Evolutionary conservation across 1,140 invertebrate species (phyloP).

Genomic region (Drosophila sp.): DNA sequence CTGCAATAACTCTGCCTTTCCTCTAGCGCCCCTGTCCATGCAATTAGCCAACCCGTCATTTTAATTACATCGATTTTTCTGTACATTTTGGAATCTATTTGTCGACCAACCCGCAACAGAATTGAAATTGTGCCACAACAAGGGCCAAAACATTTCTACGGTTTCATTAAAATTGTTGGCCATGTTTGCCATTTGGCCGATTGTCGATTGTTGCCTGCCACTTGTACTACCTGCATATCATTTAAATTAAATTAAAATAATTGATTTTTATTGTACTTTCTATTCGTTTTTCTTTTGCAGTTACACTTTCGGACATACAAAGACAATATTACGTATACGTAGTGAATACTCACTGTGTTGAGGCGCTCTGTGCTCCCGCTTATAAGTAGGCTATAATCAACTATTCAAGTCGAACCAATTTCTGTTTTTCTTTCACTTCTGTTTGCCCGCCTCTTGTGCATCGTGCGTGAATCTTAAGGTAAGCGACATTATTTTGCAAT

Average conservation of each 20-base stretch:
- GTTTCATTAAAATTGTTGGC: constrained; percentile 49
- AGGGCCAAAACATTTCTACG: constrained; percentile 37
- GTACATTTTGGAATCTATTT: constrained; percentile 31
- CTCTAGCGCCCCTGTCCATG: background rate
- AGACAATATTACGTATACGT: constrained; percentile 39
- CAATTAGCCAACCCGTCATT: constrained; percentile 28
- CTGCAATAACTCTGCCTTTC: constrained; percentile 8
- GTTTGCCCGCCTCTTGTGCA: constrained; percentile 32
- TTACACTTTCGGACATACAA: constrained; percentile 55
- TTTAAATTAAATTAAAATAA: constrained; percentile 82
- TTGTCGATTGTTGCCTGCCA: background rate
- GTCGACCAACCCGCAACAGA: constrained; percentile 4
- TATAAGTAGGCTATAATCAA: constrained; percentile 63
- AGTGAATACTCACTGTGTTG: constrained; percentile 29
- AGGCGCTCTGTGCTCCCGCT: constrained; percentile 37
- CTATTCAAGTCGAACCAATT: constrained; percentile 16
- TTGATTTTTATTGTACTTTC: constrained; percentile 67
- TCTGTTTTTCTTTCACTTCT: constrained; percentile 29
- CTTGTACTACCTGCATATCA: constrained; percentile 26
- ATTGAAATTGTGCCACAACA: constrained; percentile 21
- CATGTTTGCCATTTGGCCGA: constrained; percentile 15
- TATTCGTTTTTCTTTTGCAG: constrained; percentile 55
- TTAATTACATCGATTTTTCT: constrained; percentile 67
- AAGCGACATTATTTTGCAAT: background rate
- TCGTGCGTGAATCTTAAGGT: constrained; percentile 15